These are phyloP conservation scores for Zophobas morio DNA, from an alignment of 1,140 invertebrate species.

Conservation along the genomic window DNA sequence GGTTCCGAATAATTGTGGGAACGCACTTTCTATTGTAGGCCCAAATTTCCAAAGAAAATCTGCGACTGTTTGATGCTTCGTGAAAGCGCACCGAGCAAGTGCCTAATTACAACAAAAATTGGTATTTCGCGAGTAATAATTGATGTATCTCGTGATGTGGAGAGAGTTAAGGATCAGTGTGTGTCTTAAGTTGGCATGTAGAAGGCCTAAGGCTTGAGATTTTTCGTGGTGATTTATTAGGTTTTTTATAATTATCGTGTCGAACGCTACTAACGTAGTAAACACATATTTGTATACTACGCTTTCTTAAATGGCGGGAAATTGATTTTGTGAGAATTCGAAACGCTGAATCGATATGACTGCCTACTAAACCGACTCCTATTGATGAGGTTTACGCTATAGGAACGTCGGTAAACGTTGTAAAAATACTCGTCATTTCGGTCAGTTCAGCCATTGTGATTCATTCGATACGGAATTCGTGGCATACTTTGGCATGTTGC, in stretches of 20 bases:
- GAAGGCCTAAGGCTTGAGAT: conserved; percentile 6
- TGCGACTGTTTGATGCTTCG: background rate
- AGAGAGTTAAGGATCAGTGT: conserved; percentile 8
- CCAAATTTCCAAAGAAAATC: background rate
- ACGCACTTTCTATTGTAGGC: background rate
- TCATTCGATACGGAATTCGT: background rate
- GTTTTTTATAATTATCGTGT: background rate
- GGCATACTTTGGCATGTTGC: background rate
- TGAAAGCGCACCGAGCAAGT: conserved; percentile 4
- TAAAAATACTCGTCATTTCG: background rate
- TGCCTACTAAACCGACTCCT: background rate
- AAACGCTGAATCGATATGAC: background rate
- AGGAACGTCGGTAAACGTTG: background rate
- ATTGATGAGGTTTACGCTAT: background rate
- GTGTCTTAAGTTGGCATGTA: background rate
- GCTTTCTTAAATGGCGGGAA: background rate
- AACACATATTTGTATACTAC: background rate
- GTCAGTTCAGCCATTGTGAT: background rate
- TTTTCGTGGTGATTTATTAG: conserved; percentile 7
- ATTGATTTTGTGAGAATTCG: background rate
- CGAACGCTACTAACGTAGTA: background rate
- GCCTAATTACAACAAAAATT: conserved; percentile 22
- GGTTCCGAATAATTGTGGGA: conserved; percentile 17
- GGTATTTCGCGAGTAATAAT: background rate
- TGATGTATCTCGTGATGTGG: conserved; percentile 20